phyloP scores from a whole-genome alignment of 2,113 vertebrate species.

The Periophthalmodon schlosseri region DNA sequence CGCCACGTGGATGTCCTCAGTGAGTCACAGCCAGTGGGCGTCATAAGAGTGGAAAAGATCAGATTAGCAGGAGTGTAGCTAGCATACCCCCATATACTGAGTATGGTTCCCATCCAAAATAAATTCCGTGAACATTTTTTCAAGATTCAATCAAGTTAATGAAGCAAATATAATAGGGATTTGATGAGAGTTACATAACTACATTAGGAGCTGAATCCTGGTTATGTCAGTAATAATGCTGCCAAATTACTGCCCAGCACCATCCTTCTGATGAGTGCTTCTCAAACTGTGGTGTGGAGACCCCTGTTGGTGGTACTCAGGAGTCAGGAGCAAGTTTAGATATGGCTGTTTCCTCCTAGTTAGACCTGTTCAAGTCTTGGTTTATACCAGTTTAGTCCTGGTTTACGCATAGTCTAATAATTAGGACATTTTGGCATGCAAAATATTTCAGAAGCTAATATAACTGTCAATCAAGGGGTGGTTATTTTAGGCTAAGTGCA shows the following conservation, averaged over 20 bases:
- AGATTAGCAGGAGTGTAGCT: not conserved
- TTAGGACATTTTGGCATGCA: not conserved
- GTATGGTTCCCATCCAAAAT: no score
- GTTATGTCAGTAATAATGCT: not conserved
- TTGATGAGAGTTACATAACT: not conserved
- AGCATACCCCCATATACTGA: no score
- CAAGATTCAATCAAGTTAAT: not conserved
- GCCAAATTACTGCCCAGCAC: not conserved
- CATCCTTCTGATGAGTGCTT: not conserved
- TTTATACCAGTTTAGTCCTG: not conserved
- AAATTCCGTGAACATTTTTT: not conserved
- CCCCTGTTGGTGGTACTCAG: not conserved
- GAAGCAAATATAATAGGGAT: not conserved
- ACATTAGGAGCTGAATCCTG: not conserved
- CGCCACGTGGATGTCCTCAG: conserved; percentile 83
- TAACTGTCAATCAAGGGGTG: not conserved
- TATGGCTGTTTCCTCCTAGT: not conserved
- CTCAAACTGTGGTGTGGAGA: not conserved
- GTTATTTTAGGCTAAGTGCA: not conserved
- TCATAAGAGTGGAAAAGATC: not conserved
- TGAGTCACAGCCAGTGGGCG: conserved; percentile 54
- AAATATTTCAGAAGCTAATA: not conserved
- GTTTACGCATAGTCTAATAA: not conserved
- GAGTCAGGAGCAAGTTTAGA: not conserved
- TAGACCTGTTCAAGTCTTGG: not conserved